Conservation (phyloP, 2,888 invertebrate species). For the Andrena praecox region DNA sequence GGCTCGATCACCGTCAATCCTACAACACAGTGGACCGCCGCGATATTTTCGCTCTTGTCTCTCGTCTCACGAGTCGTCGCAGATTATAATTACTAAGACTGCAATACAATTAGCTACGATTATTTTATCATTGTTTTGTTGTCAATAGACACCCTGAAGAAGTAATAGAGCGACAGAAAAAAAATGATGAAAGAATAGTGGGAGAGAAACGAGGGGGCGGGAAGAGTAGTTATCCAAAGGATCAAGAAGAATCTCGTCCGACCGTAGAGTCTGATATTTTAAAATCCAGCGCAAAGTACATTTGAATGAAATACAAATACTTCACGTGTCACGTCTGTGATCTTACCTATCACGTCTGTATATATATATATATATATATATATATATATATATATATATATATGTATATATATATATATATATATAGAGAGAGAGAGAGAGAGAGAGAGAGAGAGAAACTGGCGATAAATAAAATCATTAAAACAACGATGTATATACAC, state of each 20-base stretch:
- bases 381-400: background rate
- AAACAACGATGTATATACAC: conserved; percentile 19
- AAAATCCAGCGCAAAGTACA: background rate
- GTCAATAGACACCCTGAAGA: conserved; percentile 73
- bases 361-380: background rate
- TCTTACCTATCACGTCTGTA: background rate
- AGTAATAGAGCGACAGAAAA: conserved; percentile 59
- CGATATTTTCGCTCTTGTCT: conserved; percentile 7
- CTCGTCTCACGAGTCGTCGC: conserved; percentile 9
- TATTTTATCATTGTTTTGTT: conserved; percentile 26
- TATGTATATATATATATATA: background rate
- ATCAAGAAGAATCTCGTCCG: conserved; percentile 30
- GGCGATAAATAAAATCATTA: conserved; percentile 1
- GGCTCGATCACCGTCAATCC: conserved; percentile 5
- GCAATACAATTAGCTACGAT: conserved; percentile 11
- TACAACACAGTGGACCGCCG: background rate
- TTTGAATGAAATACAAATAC: conserved; percentile 2
- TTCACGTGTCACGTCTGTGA: background rate
- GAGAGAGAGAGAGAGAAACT: background rate
- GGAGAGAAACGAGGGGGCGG: conserved; percentile 37
- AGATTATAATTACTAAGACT: conserved; percentile 13
- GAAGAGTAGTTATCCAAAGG: conserved; percentile 25
- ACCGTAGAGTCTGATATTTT: conserved; percentile 41
- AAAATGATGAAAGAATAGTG: conserved; percentile 45
- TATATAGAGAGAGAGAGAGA: background rate